Evolutionary conservation across 2,888 invertebrate species (phyloP).

Genomic region (Andrena camellia): DNA sequence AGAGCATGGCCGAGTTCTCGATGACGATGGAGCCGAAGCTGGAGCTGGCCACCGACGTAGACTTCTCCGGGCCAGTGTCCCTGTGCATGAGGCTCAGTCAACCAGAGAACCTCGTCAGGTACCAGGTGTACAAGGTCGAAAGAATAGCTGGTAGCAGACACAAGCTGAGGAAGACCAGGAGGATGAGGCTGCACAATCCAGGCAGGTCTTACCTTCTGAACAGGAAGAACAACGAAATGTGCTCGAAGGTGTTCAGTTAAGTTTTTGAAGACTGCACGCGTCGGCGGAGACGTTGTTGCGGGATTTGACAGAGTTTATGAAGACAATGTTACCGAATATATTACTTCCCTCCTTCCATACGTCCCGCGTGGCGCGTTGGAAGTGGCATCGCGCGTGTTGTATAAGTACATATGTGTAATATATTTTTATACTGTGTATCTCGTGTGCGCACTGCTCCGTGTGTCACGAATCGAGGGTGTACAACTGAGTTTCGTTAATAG

Average conservation of each 20-base stretch:
- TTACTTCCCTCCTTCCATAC: neutral
- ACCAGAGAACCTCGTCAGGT: conserved; percentile 88
- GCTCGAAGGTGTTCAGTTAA: conserved; percentile 85
- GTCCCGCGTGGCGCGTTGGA: neutral
- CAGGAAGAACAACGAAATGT: conserved; percentile 92
- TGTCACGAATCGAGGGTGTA: neutral
- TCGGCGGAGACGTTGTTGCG: neutral
- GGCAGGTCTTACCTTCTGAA: conserved; percentile 92
- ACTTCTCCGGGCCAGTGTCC: conserved; percentile 91
- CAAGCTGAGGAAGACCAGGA: conserved; percentile 87
- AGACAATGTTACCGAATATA: conserved; percentile 31
- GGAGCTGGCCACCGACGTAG: conserved; percentile 90
- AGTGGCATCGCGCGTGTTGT: conserved; percentile 4
- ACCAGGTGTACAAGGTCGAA: conserved; percentile 89
- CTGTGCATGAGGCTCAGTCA: conserved; percentile 92
- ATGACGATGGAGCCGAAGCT: conserved; percentile 89
- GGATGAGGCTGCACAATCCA: conserved; percentile 86
- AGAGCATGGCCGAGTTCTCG: conserved; percentile 89
- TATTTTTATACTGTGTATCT: conserved; percentile 29
- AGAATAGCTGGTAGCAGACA: conserved; percentile 89
- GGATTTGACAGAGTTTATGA: conserved; percentile 7
- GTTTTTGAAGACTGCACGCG: conserved; percentile 32
- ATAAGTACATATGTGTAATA: neutral
- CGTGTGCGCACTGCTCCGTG: neutral
- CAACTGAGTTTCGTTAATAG: neutral